Evolutionary conservation across 2,888 invertebrate genomes (phyloP), one percentile per base, ranked within the genome.

Genomic region (Gnatocerus cornutus): DNA sequence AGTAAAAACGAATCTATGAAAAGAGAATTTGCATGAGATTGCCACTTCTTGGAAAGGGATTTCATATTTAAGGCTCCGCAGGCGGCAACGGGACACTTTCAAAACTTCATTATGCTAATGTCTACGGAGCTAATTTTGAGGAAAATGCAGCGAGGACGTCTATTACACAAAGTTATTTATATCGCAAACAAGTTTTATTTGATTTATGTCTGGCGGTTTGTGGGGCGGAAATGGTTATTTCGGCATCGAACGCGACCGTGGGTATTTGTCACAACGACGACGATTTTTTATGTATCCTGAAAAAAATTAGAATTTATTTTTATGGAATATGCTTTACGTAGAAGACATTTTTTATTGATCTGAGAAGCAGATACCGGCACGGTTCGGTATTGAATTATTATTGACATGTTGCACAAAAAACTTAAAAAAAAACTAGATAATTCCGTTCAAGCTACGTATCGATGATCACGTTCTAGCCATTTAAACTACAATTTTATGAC

Each of bases 51-150:
- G 13, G 30, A 12, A n/a, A 30, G 46, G 59, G 46, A 33, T 59
- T 62, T 62, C 62, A 62, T 62, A 62, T 62, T 50, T 62, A 50
- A 62, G 62, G 37, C 16, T 48, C 50, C 59, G 61, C 50, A 62
- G 58, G 52, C 52, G 52, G 56, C 63, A 43, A 63, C 70, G 69
- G 69, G 69, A 58, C 66, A 73, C 68, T 71, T 66, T 68, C 56
- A 59, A 71, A 72, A 74, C 72, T 74, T 71, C 72, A 74, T 74
- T 74, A 74, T 74, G 72, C 53, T 72, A 74, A 74, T 72, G 69
- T 29, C 46, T 69, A 68, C 71, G 71, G 65, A 72, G 69, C 69
- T 72, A 74, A 74, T 74, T 74, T 72, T 16, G 29, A 46, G 56
- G 65, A 56, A 65, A 65, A 63, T 63, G 53, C 53, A 63, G 33